Conservation (phyloP, 1,140 invertebrate species). For the Drosophila pseudoananassae region DNA sequence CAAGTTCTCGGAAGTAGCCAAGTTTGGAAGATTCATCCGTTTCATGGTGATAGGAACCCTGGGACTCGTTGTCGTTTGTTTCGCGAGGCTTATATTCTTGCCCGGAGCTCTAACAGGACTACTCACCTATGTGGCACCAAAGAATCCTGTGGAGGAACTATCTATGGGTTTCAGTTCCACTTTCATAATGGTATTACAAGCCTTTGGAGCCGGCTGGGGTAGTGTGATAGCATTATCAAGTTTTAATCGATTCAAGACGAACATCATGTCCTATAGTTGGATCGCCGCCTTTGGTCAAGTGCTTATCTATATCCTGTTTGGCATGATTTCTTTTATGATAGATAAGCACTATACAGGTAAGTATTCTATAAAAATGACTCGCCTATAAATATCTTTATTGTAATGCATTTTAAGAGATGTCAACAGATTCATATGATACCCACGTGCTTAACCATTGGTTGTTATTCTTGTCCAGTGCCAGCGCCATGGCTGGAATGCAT, state of each 20-base stretch:
- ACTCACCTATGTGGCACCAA: slow-evolving; percentile 90
- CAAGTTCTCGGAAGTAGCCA: slow-evolving; percentile 57
- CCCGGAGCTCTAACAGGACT: slow-evolving; percentile 92
- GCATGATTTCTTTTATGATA: slow-evolving; percentile 55
- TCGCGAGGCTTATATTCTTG: slow-evolving; percentile 83
- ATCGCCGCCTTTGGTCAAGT: slow-evolving; percentile 65
- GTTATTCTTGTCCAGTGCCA: slow-evolving; percentile 58
- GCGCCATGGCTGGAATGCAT: slow-evolving; percentile 37
- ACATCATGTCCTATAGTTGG: slow-evolving; percentile 84
- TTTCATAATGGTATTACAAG: slow-evolving; percentile 50
- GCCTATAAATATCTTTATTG: not conserved
- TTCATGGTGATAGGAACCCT: slow-evolving; percentile 44
- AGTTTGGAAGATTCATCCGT: slow-evolving; percentile 63
- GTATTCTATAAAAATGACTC: not conserved
- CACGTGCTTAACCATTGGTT: slow-evolving; percentile 47
- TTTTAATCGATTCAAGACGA: slow-evolving; percentile 94
- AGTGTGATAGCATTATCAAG: slow-evolving; percentile 95
- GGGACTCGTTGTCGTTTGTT: slow-evolving; percentile 39
- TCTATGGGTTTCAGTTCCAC: slow-evolving; percentile 1
- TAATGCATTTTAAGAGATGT: slow-evolving; percentile 2
- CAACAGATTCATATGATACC: not conserved
- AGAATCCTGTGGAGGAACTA: slow-evolving; percentile 7
- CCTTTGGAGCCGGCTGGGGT: slow-evolving; percentile 95
- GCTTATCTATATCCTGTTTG: slow-evolving; percentile 58
- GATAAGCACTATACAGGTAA: slow-evolving; percentile 41